These are phyloP conservation scores for Sarcophilus harrisii DNA, from an alignment of 2,797 vertebrate genomes.

Conservation along the genomic window DNA sequence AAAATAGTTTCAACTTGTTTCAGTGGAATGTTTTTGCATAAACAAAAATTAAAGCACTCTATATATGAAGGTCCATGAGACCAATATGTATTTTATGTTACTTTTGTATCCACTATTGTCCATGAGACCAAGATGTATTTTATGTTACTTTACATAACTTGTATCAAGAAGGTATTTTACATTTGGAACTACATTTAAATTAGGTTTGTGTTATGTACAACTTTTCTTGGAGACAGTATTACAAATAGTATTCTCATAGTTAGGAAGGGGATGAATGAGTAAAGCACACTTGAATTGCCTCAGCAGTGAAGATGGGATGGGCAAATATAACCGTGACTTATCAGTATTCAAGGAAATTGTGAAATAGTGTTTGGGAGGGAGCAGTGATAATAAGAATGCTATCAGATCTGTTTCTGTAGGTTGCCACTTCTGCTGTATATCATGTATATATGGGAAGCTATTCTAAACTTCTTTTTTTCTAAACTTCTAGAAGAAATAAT, in stretches of 20 bases:
- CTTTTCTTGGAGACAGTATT: not conserved
- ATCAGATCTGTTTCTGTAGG: not conserved
- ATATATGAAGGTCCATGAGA: not conserved
- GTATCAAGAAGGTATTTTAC: not conserved
- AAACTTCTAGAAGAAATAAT: not conserved
- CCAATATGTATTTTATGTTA: not conserved
- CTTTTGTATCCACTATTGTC: not conserved
- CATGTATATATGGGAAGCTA: not conserved
- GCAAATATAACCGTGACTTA: not conserved
- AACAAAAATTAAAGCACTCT: not conserved
- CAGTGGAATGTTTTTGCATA: not conserved
- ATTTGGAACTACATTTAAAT: not conserved
- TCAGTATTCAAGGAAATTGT: not conserved
- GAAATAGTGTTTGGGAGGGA: not conserved
- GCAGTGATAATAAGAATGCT: not conserved
- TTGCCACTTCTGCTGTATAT: not conserved
- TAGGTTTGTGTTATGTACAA: not conserved
- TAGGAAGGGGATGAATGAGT: not conserved
- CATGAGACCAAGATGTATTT: not conserved
- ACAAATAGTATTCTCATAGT: not conserved
- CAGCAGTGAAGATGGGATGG: not conserved
- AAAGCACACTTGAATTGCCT: not conserved
- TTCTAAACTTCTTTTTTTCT: not conserved
- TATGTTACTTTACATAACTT: not conserved
- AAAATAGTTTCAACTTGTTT: conserved; percentile 5